phyloP scores from a whole-genome alignment of 2,113 vertebrate genomes.

The Ovis aries region DNA sequence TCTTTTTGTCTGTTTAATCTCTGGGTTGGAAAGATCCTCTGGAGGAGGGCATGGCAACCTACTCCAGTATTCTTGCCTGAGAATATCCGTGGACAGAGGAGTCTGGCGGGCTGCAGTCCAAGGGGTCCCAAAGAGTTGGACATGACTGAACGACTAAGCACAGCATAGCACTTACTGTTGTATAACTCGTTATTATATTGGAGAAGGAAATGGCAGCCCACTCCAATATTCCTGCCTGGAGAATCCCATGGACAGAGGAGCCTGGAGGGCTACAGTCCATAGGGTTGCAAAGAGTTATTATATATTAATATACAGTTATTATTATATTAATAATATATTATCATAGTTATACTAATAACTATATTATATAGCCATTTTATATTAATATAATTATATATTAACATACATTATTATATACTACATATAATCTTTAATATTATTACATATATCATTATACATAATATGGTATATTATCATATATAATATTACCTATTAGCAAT shows the following conservation, averaged over 20 bases:
- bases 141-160: neutral
- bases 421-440: neutral
- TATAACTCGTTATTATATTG: neutral
- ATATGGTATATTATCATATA: neutral
- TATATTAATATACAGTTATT: neutral
- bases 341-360: neutral
- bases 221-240: neutral
- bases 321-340: neutral
- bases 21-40: neutral
- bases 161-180: neutral
- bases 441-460: neutral
- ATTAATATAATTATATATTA: neutral
- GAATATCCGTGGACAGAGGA: neutral
- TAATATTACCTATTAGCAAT: neutral
- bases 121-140: neutral
- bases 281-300: neutral
- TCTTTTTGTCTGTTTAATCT: neutral
- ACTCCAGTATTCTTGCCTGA: neutral
- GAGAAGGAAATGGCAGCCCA: neutral
- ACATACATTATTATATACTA: neutral
- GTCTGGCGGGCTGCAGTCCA: neutral
- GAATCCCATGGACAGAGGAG: neutral
- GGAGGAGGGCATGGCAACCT: neutral
- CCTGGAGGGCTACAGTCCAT: neutral
- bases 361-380: neutral